Conservation (phyloP, 2,888 invertebrate genomes). For the Mythimna loreyi region DNA sequence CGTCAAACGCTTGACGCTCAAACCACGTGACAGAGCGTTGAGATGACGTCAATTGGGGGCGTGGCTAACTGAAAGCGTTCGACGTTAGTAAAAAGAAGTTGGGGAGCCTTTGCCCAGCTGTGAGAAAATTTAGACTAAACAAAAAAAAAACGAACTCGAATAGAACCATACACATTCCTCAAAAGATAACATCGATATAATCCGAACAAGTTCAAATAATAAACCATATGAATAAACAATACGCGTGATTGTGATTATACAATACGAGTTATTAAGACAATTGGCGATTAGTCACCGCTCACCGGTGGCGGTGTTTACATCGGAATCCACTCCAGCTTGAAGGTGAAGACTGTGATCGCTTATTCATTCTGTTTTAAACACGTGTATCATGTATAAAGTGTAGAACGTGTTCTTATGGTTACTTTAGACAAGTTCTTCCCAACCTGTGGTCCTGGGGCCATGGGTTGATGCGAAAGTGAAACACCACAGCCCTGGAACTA, state of each 20-base stretch:
- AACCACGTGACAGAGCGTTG: no score
- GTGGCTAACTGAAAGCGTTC: no score
- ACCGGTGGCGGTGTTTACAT: constrained; percentile 32
- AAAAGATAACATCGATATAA: constrained; percentile 16
- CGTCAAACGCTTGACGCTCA: no score
- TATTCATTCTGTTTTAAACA: constrained; percentile 46
- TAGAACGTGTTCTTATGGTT: neutral
- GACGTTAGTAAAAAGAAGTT: no score
- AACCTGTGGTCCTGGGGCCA: no score
- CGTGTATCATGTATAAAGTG: constrained; percentile 15
- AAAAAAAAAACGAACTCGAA: no score
- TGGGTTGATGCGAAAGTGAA: no score
- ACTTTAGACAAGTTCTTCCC: neutral
- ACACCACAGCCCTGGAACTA: no score
- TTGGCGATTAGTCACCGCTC: constrained; percentile 52
- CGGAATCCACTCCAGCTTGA: constrained; percentile 52
- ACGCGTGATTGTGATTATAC: constrained; percentile 28
- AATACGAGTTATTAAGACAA: constrained; percentile 43
- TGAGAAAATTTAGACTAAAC: no score
- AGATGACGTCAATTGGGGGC: no score
- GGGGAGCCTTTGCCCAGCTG: no score
- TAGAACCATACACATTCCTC: neutral
- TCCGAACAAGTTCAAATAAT: constrained; percentile 11
- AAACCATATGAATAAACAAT: constrained; percentile 40
- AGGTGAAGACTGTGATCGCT: constrained; percentile 40